These are phyloP conservation scores for Eonycteris spelaea DNA, from an alignment of 2,113 vertebrate genomes.

Conservation along the genomic window DNA sequence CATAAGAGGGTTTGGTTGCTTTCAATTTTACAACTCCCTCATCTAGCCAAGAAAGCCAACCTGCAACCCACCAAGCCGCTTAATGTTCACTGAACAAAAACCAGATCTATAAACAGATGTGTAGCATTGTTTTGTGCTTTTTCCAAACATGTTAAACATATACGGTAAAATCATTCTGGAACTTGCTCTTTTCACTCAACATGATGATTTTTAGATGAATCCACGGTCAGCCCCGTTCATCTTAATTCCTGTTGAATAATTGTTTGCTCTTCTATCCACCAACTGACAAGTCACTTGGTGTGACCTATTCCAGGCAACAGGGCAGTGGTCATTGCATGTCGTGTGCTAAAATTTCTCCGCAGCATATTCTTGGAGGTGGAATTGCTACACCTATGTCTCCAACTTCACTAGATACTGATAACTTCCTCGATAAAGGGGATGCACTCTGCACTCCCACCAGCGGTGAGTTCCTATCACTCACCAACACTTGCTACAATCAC, in stretches of 20 bases:
- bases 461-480: neutral
- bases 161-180: neutral
- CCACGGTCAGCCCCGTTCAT: neutral
- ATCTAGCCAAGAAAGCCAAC: neutral
- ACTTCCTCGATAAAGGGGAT: neutral
- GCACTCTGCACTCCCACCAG: neutral
- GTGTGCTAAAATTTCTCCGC: neutral
- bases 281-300: neutral
- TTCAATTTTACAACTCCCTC: neutral
- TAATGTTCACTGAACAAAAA: neutral
- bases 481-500: neutral
- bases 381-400: neutral
- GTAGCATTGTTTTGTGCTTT: neutral
- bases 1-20: neutral
- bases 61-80: neutral
- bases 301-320: neutral
- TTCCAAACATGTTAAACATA: neutral
- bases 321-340: neutral
- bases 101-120: neutral
- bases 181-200: neutral
- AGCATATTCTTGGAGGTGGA: neutral
- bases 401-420: neutral
- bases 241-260: neutral
- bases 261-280: neutral
- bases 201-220: neutral